A percentile compares a stretch with the other conserved stretches of the same genome.
These are phyloP conservation scores for Hydrolagus affinis DNA, from an alignment of 2,113 vertebrate genomes.

Conservation along the genomic window DNA sequence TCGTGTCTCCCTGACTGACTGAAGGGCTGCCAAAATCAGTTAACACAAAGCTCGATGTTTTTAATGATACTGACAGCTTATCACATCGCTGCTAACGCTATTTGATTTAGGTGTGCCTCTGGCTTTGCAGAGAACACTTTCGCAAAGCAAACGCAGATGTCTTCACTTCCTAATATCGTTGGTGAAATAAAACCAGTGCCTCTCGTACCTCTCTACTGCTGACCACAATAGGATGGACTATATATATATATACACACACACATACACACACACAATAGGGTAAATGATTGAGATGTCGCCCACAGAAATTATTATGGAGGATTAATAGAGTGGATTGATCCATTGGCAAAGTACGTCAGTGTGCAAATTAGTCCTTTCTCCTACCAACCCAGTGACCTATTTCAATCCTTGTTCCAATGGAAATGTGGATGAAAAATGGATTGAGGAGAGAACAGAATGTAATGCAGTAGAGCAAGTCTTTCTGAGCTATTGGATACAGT, in stretches of 20 bases:
- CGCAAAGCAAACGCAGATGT: constrained; percentile 24
- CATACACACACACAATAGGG: not conserved
- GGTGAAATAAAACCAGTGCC: constrained; percentile 23
- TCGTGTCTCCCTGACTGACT: constrained; percentile 1
- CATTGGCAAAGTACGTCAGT: not conserved
- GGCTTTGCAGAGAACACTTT: not conserved
- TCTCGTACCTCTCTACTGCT: not conserved
- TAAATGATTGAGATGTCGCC: not conserved
- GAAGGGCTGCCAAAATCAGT: not conserved
- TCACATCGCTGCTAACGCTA: constrained; percentile 1
- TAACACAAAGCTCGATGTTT: not conserved
- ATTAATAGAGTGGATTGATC: not conserved
- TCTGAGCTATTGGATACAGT: not conserved
- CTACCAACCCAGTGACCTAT: not conserved
- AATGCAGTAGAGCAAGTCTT: not conserved
- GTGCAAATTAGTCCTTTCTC: not conserved
- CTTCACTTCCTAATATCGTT: constrained; percentile 30
- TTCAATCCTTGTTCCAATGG: not conserved
- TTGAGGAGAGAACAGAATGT: not conserved
- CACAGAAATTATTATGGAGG: not conserved
- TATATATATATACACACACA: too few species aligned
- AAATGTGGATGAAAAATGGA: not conserved
- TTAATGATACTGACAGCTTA: constrained; percentile 22
- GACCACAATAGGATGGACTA: too few species aligned
- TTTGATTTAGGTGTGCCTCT: not conserved